phyloP scores from a whole-genome alignment of 1,140 invertebrate genomes.

The Steinernema khuongi region DNA sequence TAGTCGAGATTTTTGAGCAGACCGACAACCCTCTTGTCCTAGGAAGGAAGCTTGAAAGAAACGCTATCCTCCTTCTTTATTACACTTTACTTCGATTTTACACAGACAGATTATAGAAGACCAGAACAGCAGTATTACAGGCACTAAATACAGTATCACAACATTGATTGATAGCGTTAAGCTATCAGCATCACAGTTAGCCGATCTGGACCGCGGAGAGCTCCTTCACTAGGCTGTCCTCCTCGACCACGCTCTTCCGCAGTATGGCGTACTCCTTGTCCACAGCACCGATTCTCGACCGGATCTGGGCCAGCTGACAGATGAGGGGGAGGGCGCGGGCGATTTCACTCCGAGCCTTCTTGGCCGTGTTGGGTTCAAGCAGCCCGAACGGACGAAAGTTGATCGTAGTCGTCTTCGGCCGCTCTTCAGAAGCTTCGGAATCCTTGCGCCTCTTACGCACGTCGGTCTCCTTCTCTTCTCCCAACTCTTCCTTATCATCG shows the following conservation, averaged over 20 bases:
- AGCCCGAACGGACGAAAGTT: conserved; percentile 1
- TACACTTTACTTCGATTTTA: too few species aligned
- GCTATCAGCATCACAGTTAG: neutral
- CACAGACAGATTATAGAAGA: too few species aligned
- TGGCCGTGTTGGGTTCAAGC: neutral
- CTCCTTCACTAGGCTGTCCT: neutral
- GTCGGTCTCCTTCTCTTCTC: neutral
- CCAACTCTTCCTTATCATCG: too few species aligned
- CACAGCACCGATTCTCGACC: neutral
- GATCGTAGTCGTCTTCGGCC: neutral
- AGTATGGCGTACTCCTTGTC: neutral
- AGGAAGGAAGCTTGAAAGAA: too few species aligned
- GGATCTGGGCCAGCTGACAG: conserved; percentile 1
- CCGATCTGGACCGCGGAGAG: neutral
- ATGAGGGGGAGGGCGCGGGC: neutral
- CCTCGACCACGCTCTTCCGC: neutral
- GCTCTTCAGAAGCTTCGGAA: neutral
- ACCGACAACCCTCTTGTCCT: too few species aligned
- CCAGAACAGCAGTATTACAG: too few species aligned
- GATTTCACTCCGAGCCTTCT: neutral
- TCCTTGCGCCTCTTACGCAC: neutral
- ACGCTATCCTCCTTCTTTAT: too few species aligned
- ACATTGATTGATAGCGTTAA: neutral
- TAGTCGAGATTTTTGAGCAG: too few species aligned
- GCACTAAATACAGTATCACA: neutral